Evolutionary conservation across 30 jellyfish, hydroid and myxozoan genomes (phyloP).

Genomic region (Aurelia aurita): DNA sequence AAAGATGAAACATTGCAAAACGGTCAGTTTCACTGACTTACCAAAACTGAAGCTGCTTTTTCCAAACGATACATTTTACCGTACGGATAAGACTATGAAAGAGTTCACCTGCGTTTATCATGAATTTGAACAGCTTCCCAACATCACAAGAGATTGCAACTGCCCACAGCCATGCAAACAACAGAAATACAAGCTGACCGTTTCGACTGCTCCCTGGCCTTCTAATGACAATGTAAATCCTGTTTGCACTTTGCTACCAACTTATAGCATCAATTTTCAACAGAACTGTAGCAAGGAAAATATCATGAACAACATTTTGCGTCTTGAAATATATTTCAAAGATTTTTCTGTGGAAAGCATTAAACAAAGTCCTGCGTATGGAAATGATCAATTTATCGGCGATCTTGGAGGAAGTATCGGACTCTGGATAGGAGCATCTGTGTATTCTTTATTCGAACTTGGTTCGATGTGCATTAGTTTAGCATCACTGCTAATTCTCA

Average conservation of each 20-base stretch:
- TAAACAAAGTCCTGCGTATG: conserved; percentile 31
- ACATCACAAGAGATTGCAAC: too few relatives aligned
- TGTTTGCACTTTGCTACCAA: neutral
- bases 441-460: conserved; percentile 49
- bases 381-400: conserved; percentile 3
- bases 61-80: neutral
- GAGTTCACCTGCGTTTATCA: neutral
- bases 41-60: neutral
- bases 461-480: neutral
- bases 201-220: conserved; percentile 53
- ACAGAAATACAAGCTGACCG: too few relatives aligned
- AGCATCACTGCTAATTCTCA: neutral
- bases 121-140: too few relatives aligned
- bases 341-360: conserved; percentile 60
- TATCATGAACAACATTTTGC: neutral
- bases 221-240: neutral
- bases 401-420: conserved; percentile 71
- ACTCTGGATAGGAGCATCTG: conserved; percentile 66
- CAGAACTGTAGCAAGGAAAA: conserved; percentile 13
- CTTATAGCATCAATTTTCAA: neutral
- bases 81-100: neutral
- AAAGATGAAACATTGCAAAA: neutral
- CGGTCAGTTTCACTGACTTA: neutral
- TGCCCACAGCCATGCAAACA: too few relatives aligned
- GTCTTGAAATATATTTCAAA: conserved; percentile 3